Conservation (phyloP, 53 echinoderm and acorn worm genomes). For the Astropecten irregularis region DNA sequence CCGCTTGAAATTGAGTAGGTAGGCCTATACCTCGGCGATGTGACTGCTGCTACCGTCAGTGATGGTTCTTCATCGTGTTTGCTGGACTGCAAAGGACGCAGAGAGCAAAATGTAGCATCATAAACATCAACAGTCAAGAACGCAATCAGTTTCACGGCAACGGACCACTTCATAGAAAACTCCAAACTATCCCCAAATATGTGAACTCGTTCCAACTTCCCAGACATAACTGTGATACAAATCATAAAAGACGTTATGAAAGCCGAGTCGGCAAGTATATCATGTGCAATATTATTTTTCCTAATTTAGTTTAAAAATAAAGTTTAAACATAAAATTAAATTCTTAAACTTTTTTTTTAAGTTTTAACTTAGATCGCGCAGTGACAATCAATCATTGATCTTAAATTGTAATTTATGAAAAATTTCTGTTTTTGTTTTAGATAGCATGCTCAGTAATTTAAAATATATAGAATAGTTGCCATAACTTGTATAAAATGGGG, state of each 20-base stretch:
- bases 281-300: constrained; percentile 54
- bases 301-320: not conserved
- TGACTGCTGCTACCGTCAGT: not conserved
- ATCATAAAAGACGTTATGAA: not conserved
- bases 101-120: too few species aligned
- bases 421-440: constrained; percentile 35
- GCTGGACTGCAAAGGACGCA: too few species aligned
- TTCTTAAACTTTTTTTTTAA: not conserved
- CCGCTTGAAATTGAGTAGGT: not conserved
- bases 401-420: constrained; percentile 16
- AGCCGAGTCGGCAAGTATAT: constrained; percentile 47
- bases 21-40: not conserved
- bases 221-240: too few species aligned
- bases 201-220: too few species aligned
- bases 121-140: too few species aligned
- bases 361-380: too few species aligned
- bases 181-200: not conserved
- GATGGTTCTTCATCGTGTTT: too few species aligned
- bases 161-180: too few species aligned
- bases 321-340: not conserved
- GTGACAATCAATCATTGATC: constrained; percentile 15
- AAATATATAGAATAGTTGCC: constrained; percentile 15
- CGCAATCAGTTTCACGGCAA: too few species aligned
- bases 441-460: constrained; percentile 29
- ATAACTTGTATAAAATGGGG: not conserved